Conservation (phyloP, 1,140 invertebrate species). For the Caenorhabditis remanei region DNA sequence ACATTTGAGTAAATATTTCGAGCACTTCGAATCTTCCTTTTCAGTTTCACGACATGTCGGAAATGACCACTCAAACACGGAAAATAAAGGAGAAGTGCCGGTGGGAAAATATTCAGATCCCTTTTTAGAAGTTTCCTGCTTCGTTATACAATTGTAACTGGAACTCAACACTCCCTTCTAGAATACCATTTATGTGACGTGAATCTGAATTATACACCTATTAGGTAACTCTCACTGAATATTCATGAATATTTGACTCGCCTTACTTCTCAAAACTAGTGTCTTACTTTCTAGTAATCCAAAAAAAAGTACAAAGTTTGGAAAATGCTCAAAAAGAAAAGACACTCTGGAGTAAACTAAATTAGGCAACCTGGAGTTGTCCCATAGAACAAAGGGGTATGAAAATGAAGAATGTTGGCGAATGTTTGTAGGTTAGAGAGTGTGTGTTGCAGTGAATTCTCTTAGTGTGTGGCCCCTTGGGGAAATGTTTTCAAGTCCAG, state of each 20-base stretch:
- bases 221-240: neutral
- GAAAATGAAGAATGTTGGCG: neutral
- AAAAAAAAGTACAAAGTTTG: constrained; percentile 21
- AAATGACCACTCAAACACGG: no score
- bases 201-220: neutral
- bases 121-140: no score
- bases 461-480: constrained; percentile 11
- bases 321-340: neutral
- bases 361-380: constrained; percentile 23
- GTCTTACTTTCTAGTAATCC: neutral
- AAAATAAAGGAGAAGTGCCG: no score
- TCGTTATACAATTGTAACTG: no score
- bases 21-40: constrained; percentile 9
- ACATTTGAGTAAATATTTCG: constrained; percentile 38
- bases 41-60: neutral
- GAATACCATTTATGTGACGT: no score
- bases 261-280: neutral
- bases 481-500: constrained; percentile 34
- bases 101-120: no score
- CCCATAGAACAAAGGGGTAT: constrained; percentile 4
- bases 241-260: constrained; percentile 2
- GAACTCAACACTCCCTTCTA: no score
- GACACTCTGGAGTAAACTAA: constrained; percentile 7
- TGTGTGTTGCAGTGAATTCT: constrained; percentile 22
- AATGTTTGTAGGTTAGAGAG: constrained; percentile 3